Conservation (phyloP, 2,888 invertebrate genomes). For the Stenodera caucasica region DNA sequence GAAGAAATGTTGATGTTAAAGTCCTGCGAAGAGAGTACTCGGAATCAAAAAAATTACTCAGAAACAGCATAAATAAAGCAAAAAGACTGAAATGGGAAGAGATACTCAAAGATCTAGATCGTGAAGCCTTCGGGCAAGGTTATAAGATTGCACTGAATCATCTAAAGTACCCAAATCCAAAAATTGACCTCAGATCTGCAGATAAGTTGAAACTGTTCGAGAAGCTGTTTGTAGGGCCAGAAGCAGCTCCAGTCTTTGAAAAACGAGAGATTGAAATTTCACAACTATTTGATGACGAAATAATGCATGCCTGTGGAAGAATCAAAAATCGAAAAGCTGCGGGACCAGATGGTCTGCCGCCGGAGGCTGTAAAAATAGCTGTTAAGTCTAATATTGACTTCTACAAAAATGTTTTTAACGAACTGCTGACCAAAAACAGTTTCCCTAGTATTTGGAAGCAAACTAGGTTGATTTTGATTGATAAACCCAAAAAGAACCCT, state of each 20-base stretch:
- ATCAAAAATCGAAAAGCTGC: constrained; percentile 30
- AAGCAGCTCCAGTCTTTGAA: background rate
- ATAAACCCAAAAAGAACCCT: too few species aligned
- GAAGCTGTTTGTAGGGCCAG: too few species aligned
- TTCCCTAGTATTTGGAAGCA: too few species aligned
- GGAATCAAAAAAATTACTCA: too few species aligned
- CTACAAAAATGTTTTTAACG: too few species aligned
- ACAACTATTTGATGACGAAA: background rate
- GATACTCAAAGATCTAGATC: background rate
- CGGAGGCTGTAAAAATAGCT: constrained; percentile 28
- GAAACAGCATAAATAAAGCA: background rate
- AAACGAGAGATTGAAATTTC: background rate
- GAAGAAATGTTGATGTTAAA: background rate
- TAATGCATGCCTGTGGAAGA: background rate
- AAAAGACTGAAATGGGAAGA: background rate
- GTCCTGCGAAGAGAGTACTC: background rate
- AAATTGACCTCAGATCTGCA: too few species aligned
- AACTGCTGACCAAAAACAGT: too few species aligned
- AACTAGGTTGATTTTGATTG: too few species aligned
- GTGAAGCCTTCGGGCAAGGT: background rate
- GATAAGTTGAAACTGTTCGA: too few species aligned
- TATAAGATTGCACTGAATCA: background rate
- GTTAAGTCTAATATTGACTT: background rate
- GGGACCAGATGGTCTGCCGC: constrained; percentile 33
- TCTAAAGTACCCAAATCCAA: background rate